These are phyloP conservation scores for Tadarida brasiliensis DNA, from an alignment of 2,797 vertebrate species.

Conservation along the genomic window DNA sequence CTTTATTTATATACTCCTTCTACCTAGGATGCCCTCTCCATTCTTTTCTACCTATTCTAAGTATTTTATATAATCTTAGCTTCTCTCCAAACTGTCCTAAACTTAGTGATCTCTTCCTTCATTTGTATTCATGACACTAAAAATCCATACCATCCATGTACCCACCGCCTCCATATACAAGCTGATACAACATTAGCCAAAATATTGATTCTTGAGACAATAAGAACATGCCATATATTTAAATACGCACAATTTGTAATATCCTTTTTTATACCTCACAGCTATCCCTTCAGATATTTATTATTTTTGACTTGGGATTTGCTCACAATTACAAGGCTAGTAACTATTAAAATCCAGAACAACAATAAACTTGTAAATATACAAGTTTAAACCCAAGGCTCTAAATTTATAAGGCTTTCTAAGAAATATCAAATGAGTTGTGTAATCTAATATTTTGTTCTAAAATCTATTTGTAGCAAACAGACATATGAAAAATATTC, in stretches of 20 bases:
- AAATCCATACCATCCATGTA: not conserved
- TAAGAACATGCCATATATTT: not conserved
- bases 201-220: not conserved
- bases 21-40: not conserved
- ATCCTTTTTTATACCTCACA: not conserved
- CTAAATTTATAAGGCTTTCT: conserved; percentile 15
- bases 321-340: not conserved
- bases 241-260: not conserved
- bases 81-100: not conserved
- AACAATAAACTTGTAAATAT: conserved; percentile 7
- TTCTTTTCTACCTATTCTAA: not conserved
- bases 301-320: not conserved
- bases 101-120: not conserved
- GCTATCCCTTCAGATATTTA: not conserved
- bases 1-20: not conserved
- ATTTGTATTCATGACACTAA: not conserved
- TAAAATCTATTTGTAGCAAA: conserved; percentile 6
- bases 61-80: not conserved
- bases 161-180: not conserved
- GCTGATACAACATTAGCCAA: not conserved
- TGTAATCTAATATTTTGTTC: not conserved
- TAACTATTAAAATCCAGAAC: not conserved
- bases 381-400: not conserved
- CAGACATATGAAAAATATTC: not conserved
- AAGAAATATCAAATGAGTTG: conserved; percentile 22